These are phyloP conservation scores for Psettodes erumei DNA, from an alignment of 2,113 vertebrate genomes.

Conservation along the genomic window DNA sequence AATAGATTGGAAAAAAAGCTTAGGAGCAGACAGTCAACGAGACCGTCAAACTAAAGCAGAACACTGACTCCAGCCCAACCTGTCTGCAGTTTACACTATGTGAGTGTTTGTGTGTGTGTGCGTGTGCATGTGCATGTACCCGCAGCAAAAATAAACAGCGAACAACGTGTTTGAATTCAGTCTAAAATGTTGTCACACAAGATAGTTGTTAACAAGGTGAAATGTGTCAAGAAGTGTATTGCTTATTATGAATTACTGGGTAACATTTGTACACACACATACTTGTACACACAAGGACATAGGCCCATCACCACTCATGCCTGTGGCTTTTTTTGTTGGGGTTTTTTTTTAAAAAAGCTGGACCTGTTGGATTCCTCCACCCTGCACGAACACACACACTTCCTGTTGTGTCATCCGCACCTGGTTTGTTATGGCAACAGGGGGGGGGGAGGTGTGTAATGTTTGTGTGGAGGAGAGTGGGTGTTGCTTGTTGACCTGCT, in stretches of 20 bases:
- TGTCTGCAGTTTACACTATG: constrained; percentile 24
- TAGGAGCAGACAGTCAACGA: neutral
- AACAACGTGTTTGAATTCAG: constrained; percentile 2
- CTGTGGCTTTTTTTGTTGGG: constrained; percentile 30
- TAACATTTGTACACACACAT: neutral
- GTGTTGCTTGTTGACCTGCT: constrained; percentile 33
- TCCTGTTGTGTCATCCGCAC: constrained; percentile 50
- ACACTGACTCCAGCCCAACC: constrained; percentile 10
- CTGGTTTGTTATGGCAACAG: constrained; percentile 69
- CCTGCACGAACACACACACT: constrained; percentile 21
- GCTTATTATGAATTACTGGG: neutral
- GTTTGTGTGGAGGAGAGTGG: constrained; percentile 15
- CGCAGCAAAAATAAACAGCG: constrained; percentile 22
- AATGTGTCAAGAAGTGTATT: neutral
- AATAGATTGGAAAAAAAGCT: neutral
- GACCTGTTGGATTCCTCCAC: constrained; percentile 47
- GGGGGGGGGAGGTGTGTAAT: constrained; percentile 18
- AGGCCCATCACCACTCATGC: neutral
- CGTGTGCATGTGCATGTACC: too few relatives aligned
- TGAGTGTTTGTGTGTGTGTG: too few relatives aligned
- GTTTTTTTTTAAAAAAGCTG: constrained; percentile 32
- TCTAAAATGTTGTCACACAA: neutral
- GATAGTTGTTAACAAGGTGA: neutral
- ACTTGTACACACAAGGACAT: neutral
- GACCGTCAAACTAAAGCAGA: neutral